Conservation (phyloP, 2,797 vertebrate genomes). For the Sebastes iracundus region DNA sequence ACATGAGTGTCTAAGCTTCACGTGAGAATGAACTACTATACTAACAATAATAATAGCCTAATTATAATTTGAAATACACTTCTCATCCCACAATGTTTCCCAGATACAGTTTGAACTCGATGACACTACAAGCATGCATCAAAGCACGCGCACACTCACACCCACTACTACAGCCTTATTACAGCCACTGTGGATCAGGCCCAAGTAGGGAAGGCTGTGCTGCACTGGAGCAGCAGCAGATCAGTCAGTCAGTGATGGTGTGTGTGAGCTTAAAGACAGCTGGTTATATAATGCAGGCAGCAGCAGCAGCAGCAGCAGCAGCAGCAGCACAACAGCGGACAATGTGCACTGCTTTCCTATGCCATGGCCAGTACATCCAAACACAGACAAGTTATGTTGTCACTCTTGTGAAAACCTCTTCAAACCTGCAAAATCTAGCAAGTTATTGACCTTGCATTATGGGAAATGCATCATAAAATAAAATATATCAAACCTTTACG, state of each 20-base stretch:
- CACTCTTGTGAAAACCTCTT: neutral
- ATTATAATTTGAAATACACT: neutral
- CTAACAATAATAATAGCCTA: no score
- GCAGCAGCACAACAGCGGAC: neutral
- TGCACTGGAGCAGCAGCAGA: constrained; percentile 20
- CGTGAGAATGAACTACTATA: neutral
- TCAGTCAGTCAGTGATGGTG: constrained; percentile 10
- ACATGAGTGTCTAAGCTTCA: neutral
- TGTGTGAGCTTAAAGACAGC: constrained; percentile 22
- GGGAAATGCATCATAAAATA: neutral
- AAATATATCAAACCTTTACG: neutral
- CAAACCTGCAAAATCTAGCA: neutral
- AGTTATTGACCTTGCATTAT: no score
- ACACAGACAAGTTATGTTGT: neutral
- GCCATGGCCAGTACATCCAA: neutral
- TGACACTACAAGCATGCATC: neutral
- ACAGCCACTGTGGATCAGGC: neutral
- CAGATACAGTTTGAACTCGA: neutral
- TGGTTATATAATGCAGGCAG: constrained; percentile 55
- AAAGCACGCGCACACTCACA: neutral
- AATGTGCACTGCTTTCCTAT: neutral
- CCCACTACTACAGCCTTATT: neutral
- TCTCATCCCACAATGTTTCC: neutral
- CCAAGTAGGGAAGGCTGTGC: neutral
- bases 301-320: neutral